Conservation (phyloP, 2,888 invertebrate species). For the Parascotia fuliginaria region DNA sequence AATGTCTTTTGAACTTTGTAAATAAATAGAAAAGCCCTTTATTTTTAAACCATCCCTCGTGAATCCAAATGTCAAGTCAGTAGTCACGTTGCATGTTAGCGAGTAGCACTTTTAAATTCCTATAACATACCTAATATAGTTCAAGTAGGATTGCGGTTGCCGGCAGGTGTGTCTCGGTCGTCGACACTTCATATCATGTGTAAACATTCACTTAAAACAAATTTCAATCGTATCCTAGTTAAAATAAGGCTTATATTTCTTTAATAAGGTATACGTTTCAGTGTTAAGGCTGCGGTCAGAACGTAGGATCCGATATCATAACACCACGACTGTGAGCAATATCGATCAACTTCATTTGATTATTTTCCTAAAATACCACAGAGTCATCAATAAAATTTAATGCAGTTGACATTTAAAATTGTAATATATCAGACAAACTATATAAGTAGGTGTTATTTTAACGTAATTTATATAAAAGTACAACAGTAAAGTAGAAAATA, state of each 20-base stretch:
- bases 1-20: neutral
- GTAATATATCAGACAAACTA: constrained; percentile 10
- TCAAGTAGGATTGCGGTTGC: constrained; percentile 62
- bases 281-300: constrained; percentile 49
- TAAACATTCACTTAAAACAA: constrained; percentile 10
- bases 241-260: no score
- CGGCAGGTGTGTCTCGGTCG: constrained; percentile 71
- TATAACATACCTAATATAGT: constrained; percentile 55
- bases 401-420: constrained; percentile 14
- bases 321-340: constrained; percentile 44
- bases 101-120: constrained; percentile 46
- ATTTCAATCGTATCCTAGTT: constrained; percentile 29
- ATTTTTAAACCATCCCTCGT: neutral
- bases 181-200: constrained; percentile 64
- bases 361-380: constrained; percentile 39
- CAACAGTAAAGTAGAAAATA: no score
- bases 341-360: constrained; percentile 46
- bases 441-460: neutral
- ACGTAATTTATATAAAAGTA: no score
- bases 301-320: constrained; percentile 48
- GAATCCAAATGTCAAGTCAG: constrained; percentile 25
- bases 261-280: no score
- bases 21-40: neutral
- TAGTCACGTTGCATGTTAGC: constrained; percentile 31
- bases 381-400: constrained; percentile 16